A percentile compares a stretch with the other conserved stretches of the same genome.
phyloP scores from a whole-genome alignment of 1,140 invertebrate species.

The Mycetomoellerius zeteki region DNA sequence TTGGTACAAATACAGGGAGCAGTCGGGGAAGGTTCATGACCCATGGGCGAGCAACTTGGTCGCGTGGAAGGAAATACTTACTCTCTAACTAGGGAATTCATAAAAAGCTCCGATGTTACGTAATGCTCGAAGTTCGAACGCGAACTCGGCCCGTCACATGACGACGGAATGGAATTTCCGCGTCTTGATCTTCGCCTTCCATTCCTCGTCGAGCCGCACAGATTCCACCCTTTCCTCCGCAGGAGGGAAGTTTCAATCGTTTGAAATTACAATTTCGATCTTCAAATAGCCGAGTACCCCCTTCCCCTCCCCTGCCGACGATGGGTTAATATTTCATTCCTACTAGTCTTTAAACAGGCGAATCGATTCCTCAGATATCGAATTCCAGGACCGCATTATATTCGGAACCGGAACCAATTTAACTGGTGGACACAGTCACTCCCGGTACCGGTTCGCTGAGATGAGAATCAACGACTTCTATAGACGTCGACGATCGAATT shows the following conservation, averaged over 20 bases:
- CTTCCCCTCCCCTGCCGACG: neutral
- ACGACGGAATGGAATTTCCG: slow-evolving; percentile 58
- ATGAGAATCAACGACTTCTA: slow-evolving; percentile 54
- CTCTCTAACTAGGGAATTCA: slow-evolving; percentile 37
- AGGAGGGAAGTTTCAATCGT: slow-evolving; percentile 41
- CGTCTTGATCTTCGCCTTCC: slow-evolving; percentile 51
- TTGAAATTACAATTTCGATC: slow-evolving; percentile 67
- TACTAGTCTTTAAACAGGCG: slow-evolving; percentile 69
- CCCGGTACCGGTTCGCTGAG: slow-evolving; percentile 36
- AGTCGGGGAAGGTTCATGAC: slow-evolving; percentile 24
- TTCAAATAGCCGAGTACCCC: slow-evolving; percentile 53
- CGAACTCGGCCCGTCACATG: slow-evolving; percentile 39
- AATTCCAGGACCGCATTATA: slow-evolving; percentile 42
- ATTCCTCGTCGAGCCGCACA: slow-evolving; percentile 17
- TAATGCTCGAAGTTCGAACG: slow-evolving; percentile 48
- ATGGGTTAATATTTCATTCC: slow-evolving; percentile 69
- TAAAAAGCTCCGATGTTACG: slow-evolving; percentile 53
- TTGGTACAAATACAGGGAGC: neutral
- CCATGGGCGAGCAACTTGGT: slow-evolving; percentile 14
- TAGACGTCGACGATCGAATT: slow-evolving; percentile 42
- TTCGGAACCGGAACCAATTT: slow-evolving; percentile 56
- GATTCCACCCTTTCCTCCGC: slow-evolving; percentile 35
- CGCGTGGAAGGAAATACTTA: slow-evolving; percentile 49
- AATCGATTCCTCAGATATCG: slow-evolving; percentile 69
- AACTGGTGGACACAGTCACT: slow-evolving; percentile 46